Base-by-base conservation (phyloP, 2,888 invertebrate species). In the Drosophila macrothrix region DNA sequence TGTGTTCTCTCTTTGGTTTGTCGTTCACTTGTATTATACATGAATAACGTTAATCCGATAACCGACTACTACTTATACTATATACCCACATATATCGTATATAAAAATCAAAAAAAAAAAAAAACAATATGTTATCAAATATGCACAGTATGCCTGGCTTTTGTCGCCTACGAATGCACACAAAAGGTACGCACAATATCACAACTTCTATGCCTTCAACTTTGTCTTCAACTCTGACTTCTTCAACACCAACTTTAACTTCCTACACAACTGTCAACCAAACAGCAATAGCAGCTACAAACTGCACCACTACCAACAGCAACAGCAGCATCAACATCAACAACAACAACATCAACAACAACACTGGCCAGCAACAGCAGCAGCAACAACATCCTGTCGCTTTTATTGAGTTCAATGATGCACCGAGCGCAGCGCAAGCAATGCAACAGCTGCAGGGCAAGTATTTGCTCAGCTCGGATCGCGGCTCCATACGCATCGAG, bases 401-500 rank as follows among this genome's bases (percentile, higher is more conserved):
- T 93, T 99, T 99, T 96, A 97, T 98, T 94, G 99, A 99, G 95
- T 99, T 98, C 95, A 96, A 96, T 95, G 98, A 97, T 95, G 96
- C 98, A 92, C 95, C 96, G 92, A 97, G 96, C 94, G 99, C 99
- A 92, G 96, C 97, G 93, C 96, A 97, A 92, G 99, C 98, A 92
- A 96, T 99, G 96, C 96, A 96, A 93, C 96, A 97, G 92, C 96
- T 99, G 92, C 99, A 99, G 94, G 99, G 99, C 94, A 97, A 98
- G 94, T 96, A 97, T 94, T 96, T 99, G 92, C 96, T 98, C 94
- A 98, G 98, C 94, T 98, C 98, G 88, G 98, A 98, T 93, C 97
- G 99, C 94, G 98, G 98, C 91, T 98, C 98, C 93, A 98, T 99
- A 94, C 97, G 99, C 94, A 98, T 99, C 94, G 99, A 99, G 95